Base-by-base conservation (phyloP, 1,140 invertebrate genomes). In the Nephotettix cincticeps region DNA sequence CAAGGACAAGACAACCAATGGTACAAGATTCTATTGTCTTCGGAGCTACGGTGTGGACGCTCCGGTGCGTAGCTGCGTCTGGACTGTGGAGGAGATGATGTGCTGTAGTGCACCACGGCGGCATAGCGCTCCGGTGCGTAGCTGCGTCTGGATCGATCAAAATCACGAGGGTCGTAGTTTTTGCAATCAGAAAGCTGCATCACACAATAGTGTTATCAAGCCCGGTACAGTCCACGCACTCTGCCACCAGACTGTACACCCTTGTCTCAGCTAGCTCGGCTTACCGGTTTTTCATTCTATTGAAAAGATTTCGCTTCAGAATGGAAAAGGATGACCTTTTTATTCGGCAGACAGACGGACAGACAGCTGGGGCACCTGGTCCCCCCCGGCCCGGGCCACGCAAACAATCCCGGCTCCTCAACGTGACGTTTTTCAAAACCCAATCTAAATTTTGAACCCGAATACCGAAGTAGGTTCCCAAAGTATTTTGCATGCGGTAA, bases 261-360 rank as follows among this genome's bases (percentile, higher is more conserved):
- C 30, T 36, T 64, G 30, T 32, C 28, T 64, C 28, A 32, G 61
- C 61, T 64, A 32, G 61, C 61, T 64, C 61, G 30, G 61, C 61
- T 64, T 64, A 64, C 61, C 61, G 61, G 61, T 64, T 64, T 64
- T 64, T 61, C 56, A 32, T 32, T 64, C 61, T 64, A 64, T 64
- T 64, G 61, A 64, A 64, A 64, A 64, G 61, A 64, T 64, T 64
- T 64, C 30, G 61, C 61, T 64, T 32, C 61, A 64, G 61, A 64
- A 64, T 64, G 61, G 61, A 64, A 64, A 64, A 64, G 61, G 61
- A 64, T 64, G 61, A 64, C 61, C 61, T 64, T 64, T 64, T 64
- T 64, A 64, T 64, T 64, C 28, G 30, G 28, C 61, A 64, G 61
- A 64, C 61, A 64, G 61, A 28, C 61, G 61, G 61, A 64, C 30